A percentile compares a stretch with the other conserved stretches of the same genome.
phyloP scores from a whole-genome alignment of 2,797 vertebrate species.

The Lacerta viridis region DNA sequence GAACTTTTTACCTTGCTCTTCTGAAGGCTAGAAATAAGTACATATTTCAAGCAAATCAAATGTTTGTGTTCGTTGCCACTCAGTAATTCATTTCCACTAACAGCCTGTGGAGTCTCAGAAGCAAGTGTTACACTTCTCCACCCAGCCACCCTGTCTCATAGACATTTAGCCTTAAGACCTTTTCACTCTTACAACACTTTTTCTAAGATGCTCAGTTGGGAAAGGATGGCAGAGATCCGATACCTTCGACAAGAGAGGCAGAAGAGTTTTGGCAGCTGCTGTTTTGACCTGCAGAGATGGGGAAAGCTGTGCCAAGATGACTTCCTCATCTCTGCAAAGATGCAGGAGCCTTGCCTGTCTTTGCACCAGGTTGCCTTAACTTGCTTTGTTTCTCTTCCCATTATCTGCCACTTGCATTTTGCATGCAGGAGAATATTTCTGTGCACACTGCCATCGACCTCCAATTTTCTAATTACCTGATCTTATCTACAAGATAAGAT shows the following conservation, averaged over 20 bases:
- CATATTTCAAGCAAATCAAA: slow-evolving; percentile 40
- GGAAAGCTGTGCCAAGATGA: background rate
- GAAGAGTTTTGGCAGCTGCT: background rate
- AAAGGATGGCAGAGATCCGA: background rate
- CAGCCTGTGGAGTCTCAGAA: background rate
- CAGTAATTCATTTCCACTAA: slow-evolving; percentile 7
- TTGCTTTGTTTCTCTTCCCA: background rate
- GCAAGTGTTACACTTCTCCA: background rate
- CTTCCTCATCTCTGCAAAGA: background rate
- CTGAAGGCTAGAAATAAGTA: background rate
- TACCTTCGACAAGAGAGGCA: background rate
- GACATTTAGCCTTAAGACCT: background rate
- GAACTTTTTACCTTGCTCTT: slow-evolving; percentile 33
- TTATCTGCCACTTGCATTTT: background rate
- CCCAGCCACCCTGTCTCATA: background rate
- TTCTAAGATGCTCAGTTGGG: background rate
- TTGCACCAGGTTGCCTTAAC: background rate
- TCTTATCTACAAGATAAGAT: too few relatives aligned
- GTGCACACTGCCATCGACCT: background rate
- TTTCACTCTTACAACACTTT: background rate
- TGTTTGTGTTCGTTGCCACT: slow-evolving; percentile 11
- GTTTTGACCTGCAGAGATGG: background rate
- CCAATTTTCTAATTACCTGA: background rate
- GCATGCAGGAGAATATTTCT: background rate
- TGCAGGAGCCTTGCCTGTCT: background rate